A percentile compares a stretch with the other conserved stretches of the same genome.
These are phyloP conservation scores for Stratiomys singularior DNA, from an alignment of 2,888 invertebrate genomes.

Conservation along the genomic window DNA sequence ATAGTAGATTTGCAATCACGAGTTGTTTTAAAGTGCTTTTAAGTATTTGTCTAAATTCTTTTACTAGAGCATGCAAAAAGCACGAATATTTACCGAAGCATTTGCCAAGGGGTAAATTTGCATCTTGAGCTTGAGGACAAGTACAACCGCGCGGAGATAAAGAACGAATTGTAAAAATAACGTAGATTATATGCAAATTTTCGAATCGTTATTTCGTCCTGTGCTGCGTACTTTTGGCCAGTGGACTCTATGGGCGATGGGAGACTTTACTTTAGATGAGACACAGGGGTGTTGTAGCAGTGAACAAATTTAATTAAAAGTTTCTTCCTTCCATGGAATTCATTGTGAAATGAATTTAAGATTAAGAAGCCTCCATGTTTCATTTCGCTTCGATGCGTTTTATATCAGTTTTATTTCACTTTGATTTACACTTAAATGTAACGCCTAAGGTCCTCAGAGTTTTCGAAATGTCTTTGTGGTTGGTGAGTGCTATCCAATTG, in stretches of 20 bases:
- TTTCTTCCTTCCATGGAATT: conserved; percentile 43
- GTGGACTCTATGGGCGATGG: not conserved
- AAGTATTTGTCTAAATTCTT: not conserved
- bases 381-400: conserved; percentile 47
- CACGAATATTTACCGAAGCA: not conserved
- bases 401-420: conserved; percentile 45
- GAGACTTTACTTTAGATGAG: too few species aligned
- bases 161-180: conserved; percentile 57
- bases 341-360: conserved; percentile 17
- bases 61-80: not conserved
- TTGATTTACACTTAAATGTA: not conserved
- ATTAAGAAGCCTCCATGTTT: conserved; percentile 40
- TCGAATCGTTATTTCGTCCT: conserved; percentile 33
- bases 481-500: too few species aligned
- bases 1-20: conserved; percentile 4
- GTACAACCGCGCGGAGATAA: conserved; percentile 53
- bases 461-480: too few species aligned
- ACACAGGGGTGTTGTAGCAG: not conserved
- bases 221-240: not conserved
- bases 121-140: not conserved
- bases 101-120: conserved; percentile 25
- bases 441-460: too few species aligned
- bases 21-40: conserved; percentile 20
- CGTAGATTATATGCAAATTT: conserved; percentile 64
- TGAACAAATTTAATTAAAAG: conserved; percentile 50